phyloP scores from a whole-genome alignment of 1,140 invertebrate genomes.

The Ostrea denselamellosa region DNA sequence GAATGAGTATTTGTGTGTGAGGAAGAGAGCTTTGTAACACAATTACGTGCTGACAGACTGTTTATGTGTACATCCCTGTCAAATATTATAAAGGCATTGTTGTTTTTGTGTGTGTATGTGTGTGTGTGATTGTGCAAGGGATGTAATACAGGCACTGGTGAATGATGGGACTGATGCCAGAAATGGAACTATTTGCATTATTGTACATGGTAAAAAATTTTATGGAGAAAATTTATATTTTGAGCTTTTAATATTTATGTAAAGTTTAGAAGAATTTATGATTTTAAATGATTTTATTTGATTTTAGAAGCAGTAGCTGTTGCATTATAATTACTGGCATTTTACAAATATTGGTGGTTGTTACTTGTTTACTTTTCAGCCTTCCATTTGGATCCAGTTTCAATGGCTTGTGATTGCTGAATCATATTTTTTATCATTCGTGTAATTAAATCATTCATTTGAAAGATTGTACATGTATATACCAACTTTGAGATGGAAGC shows the following conservation, averaged over 20 bases:
- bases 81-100: background rate
- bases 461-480: no score
- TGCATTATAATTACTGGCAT: conserved; percentile 3
- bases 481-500: no score
- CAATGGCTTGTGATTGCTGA: background rate
- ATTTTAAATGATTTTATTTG: background rate
- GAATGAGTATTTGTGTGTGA: background rate
- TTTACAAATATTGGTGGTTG: conserved; percentile 4
- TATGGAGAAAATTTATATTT: conserved; percentile 12
- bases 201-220: background rate
- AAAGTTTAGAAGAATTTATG: conserved; percentile 2
- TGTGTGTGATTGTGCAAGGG: no score
- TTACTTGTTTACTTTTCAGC: background rate
- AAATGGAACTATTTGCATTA: background rate
- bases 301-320: background rate
- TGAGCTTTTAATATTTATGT: conserved; percentile 3
- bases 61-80: background rate
- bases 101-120: background rate
- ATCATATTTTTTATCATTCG: no score
- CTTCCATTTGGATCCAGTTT: background rate
- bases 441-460: no score
- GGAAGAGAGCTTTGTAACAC: background rate
- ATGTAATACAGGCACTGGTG: background rate
- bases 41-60: background rate
- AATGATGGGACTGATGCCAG: background rate